Percentiles rank a stretch among this genome's conserved stretches.
These are phyloP conservation scores for Sitobion miscanthi DNA, from an alignment of 1,140 invertebrate genomes.

Conservation along the genomic window DNA sequence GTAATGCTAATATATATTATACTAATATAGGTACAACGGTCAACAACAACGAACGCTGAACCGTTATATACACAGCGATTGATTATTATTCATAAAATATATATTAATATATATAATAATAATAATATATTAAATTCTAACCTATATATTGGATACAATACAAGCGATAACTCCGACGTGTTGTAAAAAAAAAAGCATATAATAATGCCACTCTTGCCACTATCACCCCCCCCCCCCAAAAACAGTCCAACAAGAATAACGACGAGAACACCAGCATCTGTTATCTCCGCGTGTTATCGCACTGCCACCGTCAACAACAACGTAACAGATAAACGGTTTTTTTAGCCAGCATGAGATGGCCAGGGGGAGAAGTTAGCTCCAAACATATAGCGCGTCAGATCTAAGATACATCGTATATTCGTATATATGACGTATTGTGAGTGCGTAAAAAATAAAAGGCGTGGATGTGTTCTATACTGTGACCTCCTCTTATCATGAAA, in stretches of 20 bases:
- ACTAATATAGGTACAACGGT: too few relatives aligned
- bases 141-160: neutral
- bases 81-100: neutral
- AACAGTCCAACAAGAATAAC: neutral
- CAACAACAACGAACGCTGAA: neutral
- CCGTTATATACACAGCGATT: neutral
- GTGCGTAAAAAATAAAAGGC: neutral
- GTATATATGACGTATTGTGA: neutral
- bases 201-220: neutral
- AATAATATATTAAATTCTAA: neutral
- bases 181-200: neutral
- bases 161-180: neutral
- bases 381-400: neutral
- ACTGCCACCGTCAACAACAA: neutral
- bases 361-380: neutral
- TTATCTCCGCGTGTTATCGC: constrained; percentile 5
- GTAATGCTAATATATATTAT: neutral
- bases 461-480: neutral
- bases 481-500: constrained; percentile 20
- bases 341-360: neutral
- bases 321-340: neutral
- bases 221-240: neutral
- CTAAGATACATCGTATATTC: neutral
- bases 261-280: neutral
- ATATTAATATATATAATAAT: neutral